Base-by-base conservation (phyloP, 2,113 vertebrate species). In the Oryctolagus cuniculus region DNA sequence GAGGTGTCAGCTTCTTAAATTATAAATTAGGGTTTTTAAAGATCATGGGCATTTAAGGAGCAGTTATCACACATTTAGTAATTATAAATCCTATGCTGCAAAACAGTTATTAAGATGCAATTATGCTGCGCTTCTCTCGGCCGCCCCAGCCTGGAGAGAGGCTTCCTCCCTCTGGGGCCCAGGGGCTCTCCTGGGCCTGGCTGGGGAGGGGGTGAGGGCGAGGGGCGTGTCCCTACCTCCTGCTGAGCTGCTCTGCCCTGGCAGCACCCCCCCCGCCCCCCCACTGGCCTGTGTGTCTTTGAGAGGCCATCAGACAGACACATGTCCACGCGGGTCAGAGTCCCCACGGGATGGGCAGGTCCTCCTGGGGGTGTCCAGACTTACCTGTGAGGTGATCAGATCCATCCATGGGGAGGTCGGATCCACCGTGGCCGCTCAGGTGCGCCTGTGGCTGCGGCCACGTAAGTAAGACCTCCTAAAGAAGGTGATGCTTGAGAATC, bases 21-120 rank as follows among this genome's bases (percentile, higher is more conserved):
- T 99, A 99, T 99, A 99, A 98, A 99, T 98, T 97, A 96, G 98
- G 98, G 97, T 98, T 98, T 99, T 98, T 98, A 98, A 99, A 99
- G 98, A 98, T 98, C 98, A 98, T 75, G 96, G 98, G 98, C 98
- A 98, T 99, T 99, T 98, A 99, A 98, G 98, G 98, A 98, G 98
- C 98, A 98, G 98, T 99, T 99, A 99, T 99, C 99, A 98, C 99
- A 97, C 98, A 98, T 98, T 99, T 98, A 98, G 98, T 98, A 97
- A 98, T 98, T 98, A 99, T 99, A 99, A 99, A 99, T 99, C 99
- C 98, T 98, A 98, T 94, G 98, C 98, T 98, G 98, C 98, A 98
- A 97, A 98, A 98, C 98, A 97, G 98, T 98, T 98, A 98, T 98
- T 98, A 97, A 98, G 98, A 98, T 98, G 97, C 98, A 98, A 98